A percentile compares a stretch with the other conserved stretches of the same genome.
These are phyloP conservation scores for Acanthurus tractus DNA, from an alignment of 2,797 vertebrate species.

Conservation along the genomic window DNA sequence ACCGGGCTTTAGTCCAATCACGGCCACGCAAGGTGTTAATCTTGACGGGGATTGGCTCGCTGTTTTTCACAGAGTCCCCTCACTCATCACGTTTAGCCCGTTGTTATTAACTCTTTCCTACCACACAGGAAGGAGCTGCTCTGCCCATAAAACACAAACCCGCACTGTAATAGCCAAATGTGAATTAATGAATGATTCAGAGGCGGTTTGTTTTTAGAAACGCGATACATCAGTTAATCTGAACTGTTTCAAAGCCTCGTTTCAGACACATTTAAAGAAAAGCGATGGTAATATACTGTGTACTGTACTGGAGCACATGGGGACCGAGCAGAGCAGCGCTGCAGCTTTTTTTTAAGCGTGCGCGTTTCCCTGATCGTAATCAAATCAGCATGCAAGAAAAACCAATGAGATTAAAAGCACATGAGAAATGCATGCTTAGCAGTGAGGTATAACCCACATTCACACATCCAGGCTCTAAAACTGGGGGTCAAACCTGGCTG, in stretches of 20 bases:
- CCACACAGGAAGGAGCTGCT: conserved; percentile 67
- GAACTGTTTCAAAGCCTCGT: conserved; percentile 71
- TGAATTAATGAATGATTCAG: conserved; percentile 83
- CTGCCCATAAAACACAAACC: conserved; percentile 72
- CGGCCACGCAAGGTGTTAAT: conserved; percentile 79
- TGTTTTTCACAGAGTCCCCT: conserved; percentile 77
- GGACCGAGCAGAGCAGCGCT: conserved; percentile 49
- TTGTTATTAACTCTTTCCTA: conserved; percentile 86
- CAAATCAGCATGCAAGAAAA: conserved; percentile 80
- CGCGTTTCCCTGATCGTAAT: conserved; percentile 72
- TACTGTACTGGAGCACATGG: conserved; percentile 52
- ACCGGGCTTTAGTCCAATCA: conserved; percentile 77
- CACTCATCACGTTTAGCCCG: conserved; percentile 82
- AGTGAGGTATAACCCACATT: conserved; percentile 77
- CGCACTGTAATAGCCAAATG: conserved; percentile 76
- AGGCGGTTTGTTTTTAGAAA: conserved; percentile 82
- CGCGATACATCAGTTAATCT: conserved; percentile 79
- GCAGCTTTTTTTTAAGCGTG: conserved; percentile 54
- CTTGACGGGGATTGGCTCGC: conserved; percentile 81
- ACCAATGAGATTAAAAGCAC: conserved; percentile 78
- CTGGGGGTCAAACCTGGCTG: conserved; percentile 42
- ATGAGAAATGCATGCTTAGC: conserved; percentile 70
- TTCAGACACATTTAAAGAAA: conserved; percentile 73
- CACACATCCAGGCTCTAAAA: conserved; percentile 62
- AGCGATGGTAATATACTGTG: conserved; percentile 53